These are phyloP conservation scores for Timema cristinae DNA, from an alignment of 2,888 invertebrate genomes.

Conservation along the genomic window DNA sequence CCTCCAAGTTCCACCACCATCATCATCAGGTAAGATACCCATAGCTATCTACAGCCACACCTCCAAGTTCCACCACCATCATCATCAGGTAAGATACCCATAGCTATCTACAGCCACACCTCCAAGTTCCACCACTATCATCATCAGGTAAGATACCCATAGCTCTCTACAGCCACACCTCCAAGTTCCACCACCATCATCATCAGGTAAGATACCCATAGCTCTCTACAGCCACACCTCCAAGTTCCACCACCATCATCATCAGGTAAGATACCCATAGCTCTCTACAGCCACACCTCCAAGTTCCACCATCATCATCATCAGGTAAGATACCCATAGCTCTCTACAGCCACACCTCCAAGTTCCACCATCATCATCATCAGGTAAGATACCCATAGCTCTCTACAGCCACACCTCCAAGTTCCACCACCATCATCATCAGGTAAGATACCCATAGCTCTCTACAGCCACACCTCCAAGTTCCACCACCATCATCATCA, in stretches of 20 bases:
- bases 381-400: slow-evolving; percentile 38
- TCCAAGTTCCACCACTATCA: slow-evolving; percentile 80
- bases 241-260: slow-evolving; percentile 78
- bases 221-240: slow-evolving; percentile 47
- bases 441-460: slow-evolving; percentile 37
- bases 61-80: slow-evolving; percentile 77
- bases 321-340: slow-evolving; percentile 39
- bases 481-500: slow-evolving; percentile 76
- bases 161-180: slow-evolving; percentile 43
- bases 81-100: slow-evolving; percentile 51
- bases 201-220: slow-evolving; percentile 48
- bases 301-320: slow-evolving; percentile 81
- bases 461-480: slow-evolving; percentile 54
- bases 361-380: slow-evolving; percentile 79
- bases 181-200: slow-evolving; percentile 78
- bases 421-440: slow-evolving; percentile 76
- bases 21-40: slow-evolving; percentile 54
- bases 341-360: slow-evolving; percentile 50
- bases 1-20: slow-evolving; percentile 76
- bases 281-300: slow-evolving; percentile 47
- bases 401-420: slow-evolving; percentile 53
- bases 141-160: slow-evolving; percentile 48
- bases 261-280: slow-evolving; percentile 44
- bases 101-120: slow-evolving; percentile 40
- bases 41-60: slow-evolving; percentile 40